These are phyloP conservation scores for Phyllotreta cruciferae DNA, from an alignment of 2,888 invertebrate genomes.

Conservation along the genomic window DNA sequence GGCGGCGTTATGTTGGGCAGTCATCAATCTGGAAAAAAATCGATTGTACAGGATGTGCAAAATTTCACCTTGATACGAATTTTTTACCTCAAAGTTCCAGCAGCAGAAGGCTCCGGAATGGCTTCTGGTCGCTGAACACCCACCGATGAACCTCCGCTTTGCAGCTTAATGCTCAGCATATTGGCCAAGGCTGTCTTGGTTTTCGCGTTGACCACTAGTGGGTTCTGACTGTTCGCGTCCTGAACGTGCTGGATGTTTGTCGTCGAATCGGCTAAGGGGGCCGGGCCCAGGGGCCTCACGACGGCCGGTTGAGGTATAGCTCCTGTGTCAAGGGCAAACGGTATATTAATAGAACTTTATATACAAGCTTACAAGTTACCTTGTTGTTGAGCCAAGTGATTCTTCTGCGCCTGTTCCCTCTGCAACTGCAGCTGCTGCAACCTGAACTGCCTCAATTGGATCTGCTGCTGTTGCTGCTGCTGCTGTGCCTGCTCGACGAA, in stretches of 20 bases:
- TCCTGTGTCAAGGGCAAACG: constrained; percentile 11
- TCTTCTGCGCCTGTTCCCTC: constrained; percentile 51
- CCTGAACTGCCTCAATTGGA: constrained; percentile 66
- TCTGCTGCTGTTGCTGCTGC: constrained; percentile 50
- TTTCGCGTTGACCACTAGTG: constrained; percentile 74
- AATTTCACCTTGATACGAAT: neutral
- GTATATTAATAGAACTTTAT: neutral
- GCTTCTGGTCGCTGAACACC: constrained; percentile 61
- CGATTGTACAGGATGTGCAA: neutral
- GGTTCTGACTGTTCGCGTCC: constrained; percentile 34
- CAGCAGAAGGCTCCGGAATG: constrained; percentile 65
- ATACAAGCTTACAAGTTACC: constrained; percentile 15
- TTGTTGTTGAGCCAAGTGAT: constrained; percentile 45
- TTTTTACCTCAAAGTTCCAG: constrained; percentile 67
- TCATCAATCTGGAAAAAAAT: constrained; percentile 72
- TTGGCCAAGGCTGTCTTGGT: constrained; percentile 96
- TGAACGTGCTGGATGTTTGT: constrained; percentile 43
- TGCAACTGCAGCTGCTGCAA: constrained; percentile 67
- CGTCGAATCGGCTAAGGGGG: constrained; percentile 47
- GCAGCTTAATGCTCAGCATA: constrained; percentile 85
- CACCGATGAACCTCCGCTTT: constrained; percentile 63
- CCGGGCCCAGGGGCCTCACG: constrained; percentile 42
- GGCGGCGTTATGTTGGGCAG: constrained; percentile 78
- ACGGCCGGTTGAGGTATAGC: constrained; percentile 35
- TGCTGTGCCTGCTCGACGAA: constrained; percentile 52